A percentile compares a stretch with the other conserved stretches of the same genome.
These are phyloP conservation scores for Neodiprion lecontei DNA, from an alignment of 1,140 invertebrate genomes.

Conservation along the genomic window DNA sequence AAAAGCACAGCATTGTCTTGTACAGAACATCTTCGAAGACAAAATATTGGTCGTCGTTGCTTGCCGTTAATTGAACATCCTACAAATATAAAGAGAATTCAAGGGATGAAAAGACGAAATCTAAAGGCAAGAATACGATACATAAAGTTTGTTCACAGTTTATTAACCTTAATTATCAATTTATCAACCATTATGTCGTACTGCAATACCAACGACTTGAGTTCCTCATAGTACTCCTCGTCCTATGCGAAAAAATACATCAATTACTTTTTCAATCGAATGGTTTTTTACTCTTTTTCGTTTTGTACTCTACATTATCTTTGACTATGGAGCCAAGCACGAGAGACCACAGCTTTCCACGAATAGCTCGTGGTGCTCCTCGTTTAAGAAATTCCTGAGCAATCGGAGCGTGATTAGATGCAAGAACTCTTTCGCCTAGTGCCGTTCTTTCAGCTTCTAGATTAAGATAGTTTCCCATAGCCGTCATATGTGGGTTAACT, in stretches of 20 bases:
- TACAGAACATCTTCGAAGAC: conserved; percentile 96
- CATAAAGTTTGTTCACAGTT: conserved; percentile 10
- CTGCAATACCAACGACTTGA: conserved; percentile 84
- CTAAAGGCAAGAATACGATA: neutral
- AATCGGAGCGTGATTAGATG: conserved; percentile 74
- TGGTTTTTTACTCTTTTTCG: conserved; percentile 13
- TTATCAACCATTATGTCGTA: conserved; percentile 94
- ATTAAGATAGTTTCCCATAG: conserved; percentile 63
- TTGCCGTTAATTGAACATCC: conserved; percentile 94
- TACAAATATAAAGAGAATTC: conserved; percentile 42
- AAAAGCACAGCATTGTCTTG: conserved; percentile 94
- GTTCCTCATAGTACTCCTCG: conserved; percentile 78
- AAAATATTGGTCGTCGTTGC: conserved; percentile 98
- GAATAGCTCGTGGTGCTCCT: conserved; percentile 79
- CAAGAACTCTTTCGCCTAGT: conserved; percentile 72
- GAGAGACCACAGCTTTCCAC: conserved; percentile 82
- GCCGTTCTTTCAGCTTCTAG: conserved; percentile 73
- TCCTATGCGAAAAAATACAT: conserved; percentile 69
- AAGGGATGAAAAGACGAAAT: neutral
- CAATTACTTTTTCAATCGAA: conserved; percentile 27
- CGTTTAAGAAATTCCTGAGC: conserved; percentile 87
- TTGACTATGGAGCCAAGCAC: conserved; percentile 79
- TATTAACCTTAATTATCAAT: conserved; percentile 84
- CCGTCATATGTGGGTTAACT: conserved; percentile 67
- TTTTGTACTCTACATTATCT: conserved; percentile 60